These are phyloP conservation scores for Chamaetylas fuelleborni DNA, from an alignment of 2,113 vertebrate genomes.

Conservation along the genomic window DNA sequence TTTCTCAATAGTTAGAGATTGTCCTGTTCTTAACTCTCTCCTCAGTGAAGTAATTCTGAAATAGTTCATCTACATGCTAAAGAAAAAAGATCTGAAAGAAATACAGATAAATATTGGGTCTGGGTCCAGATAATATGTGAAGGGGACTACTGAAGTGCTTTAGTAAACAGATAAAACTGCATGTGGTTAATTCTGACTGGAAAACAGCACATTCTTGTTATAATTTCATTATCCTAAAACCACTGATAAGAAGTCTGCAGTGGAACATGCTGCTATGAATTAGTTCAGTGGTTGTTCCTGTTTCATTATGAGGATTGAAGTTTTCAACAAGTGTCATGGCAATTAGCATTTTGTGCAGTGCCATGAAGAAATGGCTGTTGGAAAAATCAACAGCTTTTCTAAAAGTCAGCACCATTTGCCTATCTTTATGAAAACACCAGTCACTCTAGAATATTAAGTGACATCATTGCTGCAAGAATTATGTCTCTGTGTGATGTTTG, in stretches of 20 bases:
- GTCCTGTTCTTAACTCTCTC: neutral
- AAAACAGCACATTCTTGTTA: neutral
- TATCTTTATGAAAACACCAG: slow-evolving; percentile 27
- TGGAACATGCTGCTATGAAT: slow-evolving; percentile 16
- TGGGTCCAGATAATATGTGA: neutral
- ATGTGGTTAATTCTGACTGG: neutral
- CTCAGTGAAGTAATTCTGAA: neutral
- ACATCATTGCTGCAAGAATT: slow-evolving; percentile 7
- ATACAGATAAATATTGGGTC: neutral
- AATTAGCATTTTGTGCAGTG: slow-evolving; percentile 58
- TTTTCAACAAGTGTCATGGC: slow-evolving; percentile 33
- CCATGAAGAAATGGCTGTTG: slow-evolving; percentile 23
- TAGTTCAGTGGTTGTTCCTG: slow-evolving; percentile 12
- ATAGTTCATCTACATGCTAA: neutral
- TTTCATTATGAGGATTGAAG: slow-evolving; percentile 65
- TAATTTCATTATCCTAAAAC: slow-evolving; percentile 10
- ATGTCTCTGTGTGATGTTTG: neutral
- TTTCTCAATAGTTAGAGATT: neutral
- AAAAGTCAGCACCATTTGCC: slow-evolving; percentile 42
- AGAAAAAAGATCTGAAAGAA: neutral
- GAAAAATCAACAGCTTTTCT: slow-evolving; percentile 39
- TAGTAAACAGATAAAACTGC: neutral
- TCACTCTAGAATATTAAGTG: slow-evolving; percentile 38
- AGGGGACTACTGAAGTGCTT: neutral
- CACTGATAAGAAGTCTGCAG: neutral